A percentile compares a stretch with the other conserved stretches of the same genome.
phyloP scores from a whole-genome alignment of 2,888 invertebrate species.

The Ecliptopera silaceata region DNA sequence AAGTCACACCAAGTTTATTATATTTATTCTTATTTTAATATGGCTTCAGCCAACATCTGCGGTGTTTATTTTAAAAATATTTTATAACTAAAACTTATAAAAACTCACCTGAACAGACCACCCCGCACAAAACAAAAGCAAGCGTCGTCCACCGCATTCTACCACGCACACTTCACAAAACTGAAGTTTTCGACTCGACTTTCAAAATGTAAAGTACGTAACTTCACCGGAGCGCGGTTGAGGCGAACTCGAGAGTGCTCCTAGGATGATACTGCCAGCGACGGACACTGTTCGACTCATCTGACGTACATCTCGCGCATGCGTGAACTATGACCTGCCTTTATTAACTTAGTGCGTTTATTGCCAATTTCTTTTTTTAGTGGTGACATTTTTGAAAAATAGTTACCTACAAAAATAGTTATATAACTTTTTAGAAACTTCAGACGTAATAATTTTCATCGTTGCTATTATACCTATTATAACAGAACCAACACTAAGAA shows the following conservation, averaged over 20 bases:
- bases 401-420: too few species aligned
- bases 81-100: background rate
- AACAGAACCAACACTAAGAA: too few species aligned
- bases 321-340: slow-evolving; percentile 34
- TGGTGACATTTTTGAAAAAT: background rate
- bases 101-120: slow-evolving; percentile 62
- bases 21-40: too few species aligned
- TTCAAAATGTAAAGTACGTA: slow-evolving; percentile 33
- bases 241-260: slow-evolving; percentile 7
- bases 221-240: slow-evolving; percentile 47
- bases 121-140: slow-evolving; percentile 49
- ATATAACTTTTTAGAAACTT: too few species aligned
- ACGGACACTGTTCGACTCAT: background rate
- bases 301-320: slow-evolving; percentile 21
- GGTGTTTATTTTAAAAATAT: background rate
- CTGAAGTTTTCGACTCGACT: too few species aligned
- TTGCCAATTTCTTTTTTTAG: slow-evolving; percentile 10
- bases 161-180: slow-evolving; percentile 32
- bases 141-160: slow-evolving; percentile 62
- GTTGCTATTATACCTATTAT: too few species aligned
- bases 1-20: too few species aligned
- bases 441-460: too few species aligned
- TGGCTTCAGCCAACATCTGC: too few species aligned
- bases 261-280: slow-evolving; percentile 13
- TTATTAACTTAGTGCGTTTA: slow-evolving; percentile 17